These are phyloP conservation scores for Tineola bisselliella DNA, from an alignment of 2,888 invertebrate genomes.

Conservation along the genomic window DNA sequence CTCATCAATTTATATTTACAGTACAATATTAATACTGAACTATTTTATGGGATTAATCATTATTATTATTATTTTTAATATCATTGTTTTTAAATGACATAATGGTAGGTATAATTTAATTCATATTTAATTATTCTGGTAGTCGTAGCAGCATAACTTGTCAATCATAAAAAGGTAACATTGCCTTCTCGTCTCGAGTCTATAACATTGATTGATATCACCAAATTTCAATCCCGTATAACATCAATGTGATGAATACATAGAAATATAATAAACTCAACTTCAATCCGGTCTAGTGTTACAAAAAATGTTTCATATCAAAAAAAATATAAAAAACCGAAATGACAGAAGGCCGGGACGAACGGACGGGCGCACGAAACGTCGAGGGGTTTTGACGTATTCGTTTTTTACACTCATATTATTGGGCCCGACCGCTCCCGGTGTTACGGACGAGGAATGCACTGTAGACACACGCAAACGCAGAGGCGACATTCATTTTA, in stretches of 20 bases:
- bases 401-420: constrained; percentile 63
- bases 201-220: background rate
- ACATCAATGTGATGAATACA: constrained; percentile 6
- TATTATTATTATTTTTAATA: too few species aligned
- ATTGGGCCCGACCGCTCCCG: constrained; percentile 63
- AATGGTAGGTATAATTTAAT: too few species aligned
- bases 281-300: constrained; percentile 48
- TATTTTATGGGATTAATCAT: too few species aligned
- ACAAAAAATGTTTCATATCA: constrained; percentile 29
- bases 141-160: background rate
- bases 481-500: constrained; percentile 38
- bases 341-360: constrained; percentile 39
- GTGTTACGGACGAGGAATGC: constrained; percentile 66
- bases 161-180: background rate
- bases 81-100: background rate
- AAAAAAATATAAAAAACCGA: constrained; percentile 25
- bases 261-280: constrained; percentile 31
- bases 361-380: constrained; percentile 43
- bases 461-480: constrained; percentile 37
- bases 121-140: background rate
- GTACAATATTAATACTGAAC: too few species aligned
- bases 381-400: constrained; percentile 38
- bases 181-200: background rate
- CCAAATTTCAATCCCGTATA: background rate
- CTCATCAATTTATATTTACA: too few species aligned